These are phyloP conservation scores for Mamestra brassicae DNA, from an alignment of 2,888 invertebrate genomes.

Conservation along the genomic window DNA sequence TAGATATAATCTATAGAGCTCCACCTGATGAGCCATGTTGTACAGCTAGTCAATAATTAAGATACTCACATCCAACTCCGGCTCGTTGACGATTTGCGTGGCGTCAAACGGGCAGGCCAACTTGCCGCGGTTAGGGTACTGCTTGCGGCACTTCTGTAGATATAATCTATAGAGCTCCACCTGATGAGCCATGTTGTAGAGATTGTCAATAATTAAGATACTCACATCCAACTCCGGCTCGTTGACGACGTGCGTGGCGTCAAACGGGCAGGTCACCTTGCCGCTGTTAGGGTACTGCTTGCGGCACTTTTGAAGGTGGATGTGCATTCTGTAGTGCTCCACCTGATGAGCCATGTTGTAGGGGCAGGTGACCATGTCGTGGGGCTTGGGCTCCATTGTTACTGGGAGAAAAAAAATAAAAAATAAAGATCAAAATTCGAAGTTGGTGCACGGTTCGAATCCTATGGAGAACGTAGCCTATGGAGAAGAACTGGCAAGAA, in stretches of 20 bases:
- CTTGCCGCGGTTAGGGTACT: slow-evolving; percentile 82
- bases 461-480: too few relatives aligned
- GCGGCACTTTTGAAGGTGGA: too few relatives aligned
- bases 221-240: too few relatives aligned
- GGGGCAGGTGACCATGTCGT: slow-evolving; percentile 89
- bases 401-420: background rate
- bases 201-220: too few relatives aligned
- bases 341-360: slow-evolving; percentile 80
- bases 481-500: too few relatives aligned
- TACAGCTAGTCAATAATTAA: too few relatives aligned
- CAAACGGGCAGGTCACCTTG: too few relatives aligned
- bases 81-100: slow-evolving; percentile 89
- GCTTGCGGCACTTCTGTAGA: slow-evolving; percentile 90
- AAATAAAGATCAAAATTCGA: background rate
- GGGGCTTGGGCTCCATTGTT: slow-evolving; percentile 75
- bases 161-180: slow-evolving; percentile 90
- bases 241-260: too few relatives aligned
- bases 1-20: slow-evolving; percentile 88
- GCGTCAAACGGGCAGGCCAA: slow-evolving; percentile 90
- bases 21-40: too few relatives aligned
- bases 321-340: too few relatives aligned
- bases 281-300: too few relatives aligned
- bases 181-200: slow-evolving; percentile 78
- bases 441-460: too few relatives aligned
- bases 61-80: slow-evolving; percentile 73